phyloP scores from a whole-genome alignment of 2,113 vertebrate species.

The Mobula hypostoma region DNA sequence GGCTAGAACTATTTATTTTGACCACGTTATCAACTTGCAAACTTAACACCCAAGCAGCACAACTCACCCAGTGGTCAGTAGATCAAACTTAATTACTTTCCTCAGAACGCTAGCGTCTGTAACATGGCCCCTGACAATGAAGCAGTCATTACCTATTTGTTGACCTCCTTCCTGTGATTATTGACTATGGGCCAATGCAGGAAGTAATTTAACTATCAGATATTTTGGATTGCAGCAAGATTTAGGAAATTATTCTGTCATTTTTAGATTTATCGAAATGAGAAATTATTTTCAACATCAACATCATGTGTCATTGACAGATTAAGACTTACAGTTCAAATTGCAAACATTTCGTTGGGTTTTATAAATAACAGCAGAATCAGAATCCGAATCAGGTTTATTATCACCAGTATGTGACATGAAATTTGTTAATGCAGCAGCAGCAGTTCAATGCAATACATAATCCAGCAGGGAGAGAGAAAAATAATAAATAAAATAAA shows the following conservation, averaged over 20 bases:
- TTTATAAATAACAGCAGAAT: constrained; percentile 8
- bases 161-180: neutral
- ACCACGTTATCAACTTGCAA: neutral
- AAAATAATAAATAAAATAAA: too few relatives aligned
- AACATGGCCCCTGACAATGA: neutral
- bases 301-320: neutral
- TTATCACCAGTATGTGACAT: too few relatives aligned
- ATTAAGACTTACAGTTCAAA: neutral
- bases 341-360: neutral
- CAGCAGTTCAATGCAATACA: too few relatives aligned
- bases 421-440: too few relatives aligned
- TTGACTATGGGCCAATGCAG: neutral
- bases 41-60: neutral
- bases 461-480: too few relatives aligned
- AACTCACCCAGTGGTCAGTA: neutral
- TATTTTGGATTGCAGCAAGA: constrained; percentile 9
- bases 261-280: constrained; percentile 1
- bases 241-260: neutral
- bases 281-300: constrained; percentile 28
- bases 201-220: neutral
- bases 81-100: neutral
- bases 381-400: too few relatives aligned
- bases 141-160: neutral
- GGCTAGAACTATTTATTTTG: neutral
- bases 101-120: neutral